Conservation (phyloP, 2,797 vertebrate species). For the Schizopygopsis pylzovi region DNA sequence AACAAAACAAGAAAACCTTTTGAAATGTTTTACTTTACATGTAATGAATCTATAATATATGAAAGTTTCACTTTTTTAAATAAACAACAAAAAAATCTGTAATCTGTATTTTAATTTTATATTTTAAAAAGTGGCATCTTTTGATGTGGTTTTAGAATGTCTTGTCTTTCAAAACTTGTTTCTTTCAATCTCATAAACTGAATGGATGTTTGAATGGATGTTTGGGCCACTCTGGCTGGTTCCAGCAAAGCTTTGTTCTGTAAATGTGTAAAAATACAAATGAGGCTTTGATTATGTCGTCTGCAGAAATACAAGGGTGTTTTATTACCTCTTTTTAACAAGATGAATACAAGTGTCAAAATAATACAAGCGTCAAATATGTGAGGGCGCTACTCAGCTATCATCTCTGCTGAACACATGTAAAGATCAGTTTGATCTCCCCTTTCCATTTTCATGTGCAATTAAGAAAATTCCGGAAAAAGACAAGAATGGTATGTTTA, state of each 20-base stretch:
- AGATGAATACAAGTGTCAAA: slow-evolving; percentile 59
- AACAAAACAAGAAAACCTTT: too few species aligned
- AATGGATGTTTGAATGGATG: slow-evolving; percentile 32
- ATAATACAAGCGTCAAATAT: slow-evolving; percentile 25
- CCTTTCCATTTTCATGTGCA: slow-evolving; percentile 44
- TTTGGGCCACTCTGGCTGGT: slow-evolving; percentile 39
- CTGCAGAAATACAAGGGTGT: slow-evolving; percentile 46
- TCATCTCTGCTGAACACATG: slow-evolving; percentile 53
- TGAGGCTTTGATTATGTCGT: slow-evolving; percentile 60
- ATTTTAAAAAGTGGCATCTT: neutral
- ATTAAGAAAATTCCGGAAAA: slow-evolving; percentile 53
- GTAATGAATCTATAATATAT: too few species aligned
- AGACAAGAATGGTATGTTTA: slow-evolving; percentile 52
- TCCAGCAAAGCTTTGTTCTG: slow-evolving; percentile 56
- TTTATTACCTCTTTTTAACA: slow-evolving; percentile 61
- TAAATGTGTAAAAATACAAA: slow-evolving; percentile 53
- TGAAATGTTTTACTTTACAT: too few species aligned
- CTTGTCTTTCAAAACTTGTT: slow-evolving; percentile 32
- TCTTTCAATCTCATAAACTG: slow-evolving; percentile 33
- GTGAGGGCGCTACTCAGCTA: slow-evolving; percentile 43
- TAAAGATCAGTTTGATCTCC: slow-evolving; percentile 42
- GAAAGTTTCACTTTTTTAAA: too few species aligned
- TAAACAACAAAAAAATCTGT: too few species aligned
- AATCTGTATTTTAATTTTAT: neutral
- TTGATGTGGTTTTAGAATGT: slow-evolving; percentile 53